These are phyloP conservation scores for Meteorus sp. DNA, from an alignment of 1,140 invertebrate genomes.

Conservation along the genomic window DNA sequence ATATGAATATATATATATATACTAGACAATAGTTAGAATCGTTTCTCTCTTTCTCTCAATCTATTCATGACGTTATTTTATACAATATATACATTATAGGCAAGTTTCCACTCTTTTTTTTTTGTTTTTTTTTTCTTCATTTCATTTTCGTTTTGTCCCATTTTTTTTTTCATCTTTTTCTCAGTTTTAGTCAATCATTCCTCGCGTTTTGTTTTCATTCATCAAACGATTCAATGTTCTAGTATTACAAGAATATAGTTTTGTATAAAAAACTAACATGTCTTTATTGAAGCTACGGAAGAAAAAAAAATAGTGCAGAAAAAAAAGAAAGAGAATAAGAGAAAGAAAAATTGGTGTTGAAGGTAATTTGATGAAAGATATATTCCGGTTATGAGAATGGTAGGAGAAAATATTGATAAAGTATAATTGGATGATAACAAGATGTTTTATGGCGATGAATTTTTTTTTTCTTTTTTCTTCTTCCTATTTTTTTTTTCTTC, in stretches of 20 bases:
- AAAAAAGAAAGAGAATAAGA: too few species aligned
- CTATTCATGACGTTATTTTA: constrained; percentile 52
- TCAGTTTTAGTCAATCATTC: neutral
- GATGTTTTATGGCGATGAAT: constrained; percentile 4
- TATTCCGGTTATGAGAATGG: constrained; percentile 1
- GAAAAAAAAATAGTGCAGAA: neutral
- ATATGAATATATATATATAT: constrained; percentile 23
- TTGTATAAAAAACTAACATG: constrained; percentile 56
- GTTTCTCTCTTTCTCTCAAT: constrained; percentile 37
- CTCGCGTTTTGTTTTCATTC: constrained; percentile 38
- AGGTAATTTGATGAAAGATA: constrained; percentile 2
- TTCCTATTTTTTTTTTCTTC: neutral
- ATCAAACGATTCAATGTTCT: constrained; percentile 10
- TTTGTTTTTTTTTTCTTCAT: constrained; percentile 20
- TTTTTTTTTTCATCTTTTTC: constrained; percentile 22
- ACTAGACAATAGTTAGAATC: constrained; percentile 27
- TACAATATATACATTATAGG: constrained; percentile 56
- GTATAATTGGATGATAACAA: constrained; percentile 2
- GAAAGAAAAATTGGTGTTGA: too few species aligned
- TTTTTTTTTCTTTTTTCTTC: neutral
- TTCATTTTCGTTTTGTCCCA: constrained; percentile 26
- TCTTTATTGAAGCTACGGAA: constrained; percentile 1
- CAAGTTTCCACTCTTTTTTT: constrained; percentile 41
- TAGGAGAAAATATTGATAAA: neutral
- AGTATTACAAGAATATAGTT: constrained; percentile 58